Percentiles rank a stretch among this genome's conserved stretches.
Evolutionary conservation across 1,140 invertebrate genomes (phyloP).

Genomic region (Tetramorium simillimum): DNA sequence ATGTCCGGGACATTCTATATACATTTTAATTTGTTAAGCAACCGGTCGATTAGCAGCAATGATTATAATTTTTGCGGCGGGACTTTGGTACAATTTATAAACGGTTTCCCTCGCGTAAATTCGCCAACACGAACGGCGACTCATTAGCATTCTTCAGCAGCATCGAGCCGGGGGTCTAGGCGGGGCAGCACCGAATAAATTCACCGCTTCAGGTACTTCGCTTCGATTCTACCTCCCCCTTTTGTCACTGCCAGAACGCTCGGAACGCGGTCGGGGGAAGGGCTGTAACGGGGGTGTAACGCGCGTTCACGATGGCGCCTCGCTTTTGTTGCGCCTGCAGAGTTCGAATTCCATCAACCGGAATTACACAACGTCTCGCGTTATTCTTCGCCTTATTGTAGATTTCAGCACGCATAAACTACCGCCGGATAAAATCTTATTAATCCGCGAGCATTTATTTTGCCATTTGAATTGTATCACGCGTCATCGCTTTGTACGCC

Average conservation of each 20-base stretch:
- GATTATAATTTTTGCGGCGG: constrained; percentile 44
- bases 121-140: constrained; percentile 29
- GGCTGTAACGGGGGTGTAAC: constrained; percentile 16
- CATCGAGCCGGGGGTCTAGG: constrained; percentile 14
- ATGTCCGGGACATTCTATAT: no score
- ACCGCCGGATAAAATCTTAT: constrained; percentile 33
- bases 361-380: constrained; percentile 43
- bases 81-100: constrained; percentile 41
- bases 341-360: constrained; percentile 42
- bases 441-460: constrained; percentile 35
- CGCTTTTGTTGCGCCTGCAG: constrained; percentile 40
- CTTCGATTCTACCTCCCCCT: constrained; percentile 53
- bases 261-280: neutral
- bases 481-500: neutral
- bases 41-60: neutral
- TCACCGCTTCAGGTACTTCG: constrained; percentile 48
- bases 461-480: constrained; percentile 10
- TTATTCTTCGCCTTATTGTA: constrained; percentile 21
- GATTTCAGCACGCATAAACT: neutral
- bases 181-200: constrained; percentile 54
- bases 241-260: constrained; percentile 54
- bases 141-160: constrained; percentile 52
- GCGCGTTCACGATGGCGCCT: constrained; percentile 29
- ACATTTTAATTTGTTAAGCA: neutral
- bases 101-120: constrained; percentile 41